Evolutionary conservation across 2,797 vertebrate species (phyloP).

Genomic region (Eulemur coronatus): DNA sequence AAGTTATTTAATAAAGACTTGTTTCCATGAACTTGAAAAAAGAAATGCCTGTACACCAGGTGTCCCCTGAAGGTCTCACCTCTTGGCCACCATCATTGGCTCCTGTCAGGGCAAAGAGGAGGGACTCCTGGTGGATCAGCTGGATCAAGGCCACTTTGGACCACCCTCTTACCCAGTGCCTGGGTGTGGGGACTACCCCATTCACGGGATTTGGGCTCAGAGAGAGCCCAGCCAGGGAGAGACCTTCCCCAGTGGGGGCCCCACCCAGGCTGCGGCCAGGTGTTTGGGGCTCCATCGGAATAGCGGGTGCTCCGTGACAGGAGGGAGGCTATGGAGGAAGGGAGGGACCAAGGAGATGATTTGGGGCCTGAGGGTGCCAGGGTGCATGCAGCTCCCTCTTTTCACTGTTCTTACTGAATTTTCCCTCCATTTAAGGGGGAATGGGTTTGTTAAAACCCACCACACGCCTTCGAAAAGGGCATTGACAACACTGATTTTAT

Average conservation of each 20-base stretch:
- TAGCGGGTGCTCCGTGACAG: rapidly evolving
- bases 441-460: neutral
- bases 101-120: neutral
- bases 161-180: no score
- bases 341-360: neutral
- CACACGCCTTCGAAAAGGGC: neutral
- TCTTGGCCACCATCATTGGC: neutral
- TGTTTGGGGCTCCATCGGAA: neutral
- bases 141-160: no score
- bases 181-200: neutral
- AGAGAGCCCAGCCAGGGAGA: neutral
- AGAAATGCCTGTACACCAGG: neutral
- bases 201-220: neutral
- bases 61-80: neutral
- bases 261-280: no score
- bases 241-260: neutral
- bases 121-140: neutral
- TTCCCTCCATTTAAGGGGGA: neutral
- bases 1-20: neutral
- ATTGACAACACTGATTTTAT: neutral
- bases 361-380: neutral
- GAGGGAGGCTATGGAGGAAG: neutral
- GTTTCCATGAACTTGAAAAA: neutral
- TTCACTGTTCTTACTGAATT: neutral
- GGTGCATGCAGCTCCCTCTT: neutral